Evolutionary conservation across 2,113 vertebrate species (phyloP).

Genomic region (Phrynosoma platyrhinos): DNA sequence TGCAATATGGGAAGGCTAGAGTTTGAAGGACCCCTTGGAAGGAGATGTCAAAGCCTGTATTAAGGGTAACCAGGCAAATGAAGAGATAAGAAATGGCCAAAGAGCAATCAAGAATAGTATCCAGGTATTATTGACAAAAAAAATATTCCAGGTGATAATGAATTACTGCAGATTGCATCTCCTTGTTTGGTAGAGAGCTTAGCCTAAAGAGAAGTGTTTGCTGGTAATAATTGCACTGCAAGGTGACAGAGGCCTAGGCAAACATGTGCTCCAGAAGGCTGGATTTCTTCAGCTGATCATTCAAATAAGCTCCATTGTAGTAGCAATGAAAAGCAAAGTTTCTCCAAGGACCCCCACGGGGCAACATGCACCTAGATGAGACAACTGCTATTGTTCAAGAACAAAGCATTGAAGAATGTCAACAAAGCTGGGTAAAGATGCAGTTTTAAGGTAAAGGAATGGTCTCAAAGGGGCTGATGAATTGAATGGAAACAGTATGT

Average conservation of each 20-base stretch:
- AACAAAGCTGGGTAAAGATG: constrained; percentile 51
- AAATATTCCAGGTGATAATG: constrained; percentile 50
- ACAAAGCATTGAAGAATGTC: constrained; percentile 60
- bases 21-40: not conserved
- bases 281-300: constrained; percentile 45
- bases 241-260: constrained; percentile 51
- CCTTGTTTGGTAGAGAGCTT: constrained; percentile 29
- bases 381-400: constrained; percentile 48
- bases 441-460: constrained; percentile 33
- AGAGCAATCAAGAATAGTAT: constrained; percentile 29
- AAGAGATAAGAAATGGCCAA: not conserved
- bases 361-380: constrained; percentile 37
- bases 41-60: constrained; percentile 38
- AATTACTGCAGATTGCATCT: constrained; percentile 34
- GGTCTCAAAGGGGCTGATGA: constrained; percentile 19
- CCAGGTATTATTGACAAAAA: constrained; percentile 32
- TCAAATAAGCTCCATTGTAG: constrained; percentile 50
- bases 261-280: constrained; percentile 35
- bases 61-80: constrained; percentile 14
- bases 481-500: not conserved
- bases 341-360: constrained; percentile 47
- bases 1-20: not conserved
- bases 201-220: constrained; percentile 45
- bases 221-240: constrained; percentile 48
- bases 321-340: constrained; percentile 41